Conservation (phyloP, 2,113 vertebrate genomes). For the Mirounga angustirostris region DNA sequence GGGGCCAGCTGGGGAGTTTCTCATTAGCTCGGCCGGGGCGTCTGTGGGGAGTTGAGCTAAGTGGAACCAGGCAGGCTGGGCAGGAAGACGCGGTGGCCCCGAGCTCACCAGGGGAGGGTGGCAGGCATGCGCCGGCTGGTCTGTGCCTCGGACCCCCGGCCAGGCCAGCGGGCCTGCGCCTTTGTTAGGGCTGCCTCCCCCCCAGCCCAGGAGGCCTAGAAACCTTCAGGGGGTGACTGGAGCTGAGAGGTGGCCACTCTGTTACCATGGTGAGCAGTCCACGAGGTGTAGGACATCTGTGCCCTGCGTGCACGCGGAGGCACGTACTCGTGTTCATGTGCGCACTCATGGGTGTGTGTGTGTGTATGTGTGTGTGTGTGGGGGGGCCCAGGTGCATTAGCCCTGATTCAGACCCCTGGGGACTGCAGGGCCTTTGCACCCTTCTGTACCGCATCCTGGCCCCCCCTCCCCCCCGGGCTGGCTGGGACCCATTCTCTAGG, state of each 20-base stretch:
- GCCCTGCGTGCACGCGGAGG: not conserved
- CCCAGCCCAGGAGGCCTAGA: conserved; percentile 44
- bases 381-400: not conserved
- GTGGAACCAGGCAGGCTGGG: conserved; percentile 85
- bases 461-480: not conserved
- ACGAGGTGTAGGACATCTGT: conserved; percentile 60
- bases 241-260: conserved; percentile 68
- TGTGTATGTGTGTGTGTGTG: accelerated
- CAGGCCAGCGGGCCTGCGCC: conserved; percentile 45
- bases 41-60: conserved; percentile 82
- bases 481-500: not conserved
- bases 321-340: not conserved
- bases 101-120: conserved; percentile 77
- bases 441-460: not conserved
- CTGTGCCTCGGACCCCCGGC: conserved; percentile 60
- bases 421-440: not conserved
- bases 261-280: conserved; percentile 82
- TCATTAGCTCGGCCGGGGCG: conserved; percentile 84
- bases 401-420: not conserved
- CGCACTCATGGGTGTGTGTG: not conserved
- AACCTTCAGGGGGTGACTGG: conserved; percentile 43
- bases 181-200: conserved; percentile 67
- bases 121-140: conserved; percentile 74
- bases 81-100: conserved; percentile 76
- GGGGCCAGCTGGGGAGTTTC: conserved; percentile 86